A percentile compares a stretch with the other conserved stretches of the same genome.
These are phyloP conservation scores for Noctilio leporinus DNA, from an alignment of 2,113 vertebrate species.

Conservation along the genomic window DNA sequence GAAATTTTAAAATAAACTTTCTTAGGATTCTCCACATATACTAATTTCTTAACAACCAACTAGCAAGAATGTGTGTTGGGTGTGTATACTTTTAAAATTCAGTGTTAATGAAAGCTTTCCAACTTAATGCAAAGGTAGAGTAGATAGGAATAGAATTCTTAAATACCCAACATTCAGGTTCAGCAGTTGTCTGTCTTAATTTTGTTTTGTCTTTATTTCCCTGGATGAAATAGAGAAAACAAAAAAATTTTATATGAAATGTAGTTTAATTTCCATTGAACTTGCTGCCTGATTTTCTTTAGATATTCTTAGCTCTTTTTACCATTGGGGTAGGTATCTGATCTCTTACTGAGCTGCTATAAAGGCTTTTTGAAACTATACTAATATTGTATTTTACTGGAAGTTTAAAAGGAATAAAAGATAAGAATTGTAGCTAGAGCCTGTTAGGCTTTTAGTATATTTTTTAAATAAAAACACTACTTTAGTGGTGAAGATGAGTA, in stretches of 20 bases:
- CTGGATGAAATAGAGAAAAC: not conserved
- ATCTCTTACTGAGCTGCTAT: not conserved
- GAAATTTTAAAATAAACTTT: not conserved
- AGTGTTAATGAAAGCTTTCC: not conserved
- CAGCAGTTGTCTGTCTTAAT: not conserved
- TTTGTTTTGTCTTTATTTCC: not conserved
- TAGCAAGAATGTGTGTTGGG: not conserved
- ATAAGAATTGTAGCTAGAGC: not conserved
- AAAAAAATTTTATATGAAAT: not conserved
- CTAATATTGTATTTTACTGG: not conserved
- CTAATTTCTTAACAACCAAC: not conserved
- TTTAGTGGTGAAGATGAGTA: not conserved
- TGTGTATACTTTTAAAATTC: not conserved
- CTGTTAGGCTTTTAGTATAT: not conserved
- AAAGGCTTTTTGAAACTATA: not conserved
- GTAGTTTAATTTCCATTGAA: not conserved
- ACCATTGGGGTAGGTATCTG: not conserved
- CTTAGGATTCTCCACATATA: not conserved
- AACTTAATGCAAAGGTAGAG: not conserved
- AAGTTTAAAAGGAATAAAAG: not conserved
- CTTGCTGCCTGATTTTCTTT: not conserved
- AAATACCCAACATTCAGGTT: not conserved
- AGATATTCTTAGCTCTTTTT: not conserved
- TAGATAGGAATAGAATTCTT: not conserved
- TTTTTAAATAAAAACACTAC: not conserved